Evolutionary conservation across 2,888 invertebrate species (phyloP), one percentile per base, ranked within the genome.

Genomic region (Pachydiplax longipennis): DNA sequence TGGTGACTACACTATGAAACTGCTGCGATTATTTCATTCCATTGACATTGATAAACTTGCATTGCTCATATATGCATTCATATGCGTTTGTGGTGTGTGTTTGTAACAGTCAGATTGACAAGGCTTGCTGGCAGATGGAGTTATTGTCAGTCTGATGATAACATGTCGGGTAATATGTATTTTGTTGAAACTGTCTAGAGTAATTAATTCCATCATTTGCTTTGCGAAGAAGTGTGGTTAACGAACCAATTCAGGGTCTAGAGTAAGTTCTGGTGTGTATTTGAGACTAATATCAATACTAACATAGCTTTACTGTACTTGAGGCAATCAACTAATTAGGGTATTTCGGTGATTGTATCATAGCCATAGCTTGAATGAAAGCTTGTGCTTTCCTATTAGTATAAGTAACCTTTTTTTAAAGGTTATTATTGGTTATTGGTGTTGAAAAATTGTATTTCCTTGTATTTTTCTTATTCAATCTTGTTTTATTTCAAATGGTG

Each of bases 11-110:
- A 31, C 12, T 31, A 13, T 73, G 31, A 13, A 25, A 73, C 25
- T 31, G 0, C 31, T 31, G 15, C 13, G 3, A 25, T 73, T 25
- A 37, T 61, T 61, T 87, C 61, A 37, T 40, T 87, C 61, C 22
- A 40, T 87, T 61, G 37, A 37, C 22, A 87, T 61, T 37, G 37
- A 37, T 61, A n/a, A 37, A 22, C 73, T 73, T 13, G 40, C 61
- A 37, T 61, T 87, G 87, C 61, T 87, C 87, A 87, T 65, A 37
- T n/a, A 65, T 87, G 61, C 61, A 87, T 58, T 87, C 87, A 87
- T 87, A 31, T 73, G 73, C 73, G 3, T 73, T 73, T 73, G 73
- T 73, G 73, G 31, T 73, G 73, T 31, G 25, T 73, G 73, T 73
- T 73, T 73, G 73, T 73, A 73, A 73, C 31, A 31, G 31, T 73